Evolutionary conservation across 2,888 invertebrate genomes (phyloP).

Genomic region (Caenorhabditis sp.): DNA sequence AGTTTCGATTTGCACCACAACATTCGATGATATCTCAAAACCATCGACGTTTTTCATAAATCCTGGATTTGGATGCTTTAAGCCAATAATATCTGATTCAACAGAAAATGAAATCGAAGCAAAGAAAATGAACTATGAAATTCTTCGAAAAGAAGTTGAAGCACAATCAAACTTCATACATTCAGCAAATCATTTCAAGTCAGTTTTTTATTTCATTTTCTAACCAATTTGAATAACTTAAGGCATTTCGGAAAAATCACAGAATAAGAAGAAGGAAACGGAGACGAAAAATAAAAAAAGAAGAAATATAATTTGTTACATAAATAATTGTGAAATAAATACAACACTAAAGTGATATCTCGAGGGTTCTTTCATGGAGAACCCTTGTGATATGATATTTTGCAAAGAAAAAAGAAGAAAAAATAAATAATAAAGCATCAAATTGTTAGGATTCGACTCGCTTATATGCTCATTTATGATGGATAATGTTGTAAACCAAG

Average conservation of each 20-base stretch:
- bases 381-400: too few relatives aligned
- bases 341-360: not conserved
- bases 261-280: slow-evolving; percentile 1
- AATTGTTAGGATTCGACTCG: not conserved
- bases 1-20: not conserved
- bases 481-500: slow-evolving; percentile 35
- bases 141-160: slow-evolving; percentile 20
- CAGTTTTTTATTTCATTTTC: too few relatives aligned
- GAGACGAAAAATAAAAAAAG: not conserved
- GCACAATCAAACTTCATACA: slow-evolving; percentile 38
- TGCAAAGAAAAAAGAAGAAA: not conserved
- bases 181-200: slow-evolving; percentile 35
- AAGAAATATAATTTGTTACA: not conserved
- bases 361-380: too few relatives aligned
- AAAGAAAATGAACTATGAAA: slow-evolving; percentile 20
- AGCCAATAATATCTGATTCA: not conserved
- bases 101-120: not conserved
- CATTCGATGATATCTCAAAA: not conserved
- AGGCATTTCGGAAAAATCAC: slow-evolving; percentile 39
- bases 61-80: slow-evolving; percentile 4
- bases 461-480: slow-evolving; percentile 2
- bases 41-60: slow-evolving; percentile 2
- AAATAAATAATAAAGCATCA: not conserved
- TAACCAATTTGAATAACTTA: slow-evolving; percentile 9
- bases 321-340: not conserved